Base-by-base conservation (phyloP, 2,113 vertebrate species). In the Solenodon paradoxus region DNA sequence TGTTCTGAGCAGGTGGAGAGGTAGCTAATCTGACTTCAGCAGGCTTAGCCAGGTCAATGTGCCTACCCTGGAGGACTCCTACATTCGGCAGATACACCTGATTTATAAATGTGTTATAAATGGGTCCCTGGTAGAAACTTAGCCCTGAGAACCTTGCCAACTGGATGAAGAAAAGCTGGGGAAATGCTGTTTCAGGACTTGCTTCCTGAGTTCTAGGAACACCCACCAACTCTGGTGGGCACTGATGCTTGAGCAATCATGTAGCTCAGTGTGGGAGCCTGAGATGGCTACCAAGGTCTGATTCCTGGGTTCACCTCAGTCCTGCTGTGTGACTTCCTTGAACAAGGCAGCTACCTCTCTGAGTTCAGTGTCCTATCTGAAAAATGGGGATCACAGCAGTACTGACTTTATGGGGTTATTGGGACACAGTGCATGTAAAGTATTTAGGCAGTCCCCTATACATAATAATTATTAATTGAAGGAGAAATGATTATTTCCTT, bases 141-240 rank as follows among this genome's bases (percentile, higher is more conserved):
- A n/a, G 10, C n/a, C 26, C 82, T 28, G 77, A n/a, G 8, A 38
- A 17, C 45, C n/a, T 24, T 4, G 26, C 4, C 8, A 9, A 1
- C 15, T 16, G 13, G 45, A 15, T 7, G 2, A 15, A 55, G 77
- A 72, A 40, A 32, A 57, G n/a, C 30, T 17, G 42, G 30, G 55
- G 11, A 30, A n/a, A n/a, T 26, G 88, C 30, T 51, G 49, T 45
- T 53, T 30, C 47, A 3, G 90, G 68, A 42, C 53, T n/a, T 1
- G 72, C 26, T 81, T 51, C 35, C 22, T 8, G 7, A 28, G 17
- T 40, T 42, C 78, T 61, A 79, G 84, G 61, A 26, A 13, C 24
- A n/a, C 51, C 42, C 40, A 20, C 28, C 11, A 7, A 1, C 47
- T 0, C 4, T 2, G 0, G 22, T 3, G 5, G n/a, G n/a, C n/a